Conservation (phyloP, 2,797 vertebrate species). For the Macroramphosus scolopax region DNA sequence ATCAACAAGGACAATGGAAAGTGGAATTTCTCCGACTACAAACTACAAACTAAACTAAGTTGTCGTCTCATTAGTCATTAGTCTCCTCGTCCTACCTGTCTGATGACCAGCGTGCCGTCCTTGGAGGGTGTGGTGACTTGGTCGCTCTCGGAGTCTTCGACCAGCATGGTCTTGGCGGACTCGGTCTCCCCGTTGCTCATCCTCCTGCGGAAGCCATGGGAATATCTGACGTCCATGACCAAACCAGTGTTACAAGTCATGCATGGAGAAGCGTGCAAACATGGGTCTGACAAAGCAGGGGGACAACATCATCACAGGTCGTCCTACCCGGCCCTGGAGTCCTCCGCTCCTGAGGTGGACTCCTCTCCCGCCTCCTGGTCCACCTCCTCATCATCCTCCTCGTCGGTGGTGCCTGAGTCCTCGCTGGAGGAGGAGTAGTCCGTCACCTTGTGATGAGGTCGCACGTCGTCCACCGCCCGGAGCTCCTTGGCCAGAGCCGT, state of each 20-base stretch:
- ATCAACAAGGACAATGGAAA: conserved; percentile 7
- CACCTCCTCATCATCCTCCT: conserved; percentile 95
- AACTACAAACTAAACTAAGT: no score
- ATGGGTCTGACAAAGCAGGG: not conserved
- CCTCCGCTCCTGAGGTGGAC: conserved; percentile 92
- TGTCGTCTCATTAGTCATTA: conserved; percentile 92
- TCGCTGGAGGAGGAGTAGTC: conserved; percentile 98
- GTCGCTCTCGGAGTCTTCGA: conserved; percentile 93
- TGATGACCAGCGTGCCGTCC: conserved; percentile 94
- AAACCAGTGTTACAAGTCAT: conserved; percentile 25
- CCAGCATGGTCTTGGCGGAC: conserved; percentile 94
- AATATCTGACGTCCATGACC: conserved; percentile 52
- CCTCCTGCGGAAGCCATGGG: conserved; percentile 72
- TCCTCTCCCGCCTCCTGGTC: conserved; percentile 95
- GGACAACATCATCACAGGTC: not conserved
- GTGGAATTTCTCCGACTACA: no score
- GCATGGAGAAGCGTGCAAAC: conserved; percentile 9
- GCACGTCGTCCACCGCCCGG: conserved; percentile 91
- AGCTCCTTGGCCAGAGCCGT: conserved; percentile 95
- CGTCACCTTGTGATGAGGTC: conserved; percentile 93
- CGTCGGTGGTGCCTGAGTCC: conserved; percentile 95
- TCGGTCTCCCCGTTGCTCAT: conserved; percentile 95
- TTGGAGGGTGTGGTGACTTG: conserved; percentile 90
- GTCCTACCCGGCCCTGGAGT: conserved; percentile 88
- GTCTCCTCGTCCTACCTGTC: conserved; percentile 79